Conservation (phyloP, 1,140 invertebrate species). For the Vanessa tameamea region DNA sequence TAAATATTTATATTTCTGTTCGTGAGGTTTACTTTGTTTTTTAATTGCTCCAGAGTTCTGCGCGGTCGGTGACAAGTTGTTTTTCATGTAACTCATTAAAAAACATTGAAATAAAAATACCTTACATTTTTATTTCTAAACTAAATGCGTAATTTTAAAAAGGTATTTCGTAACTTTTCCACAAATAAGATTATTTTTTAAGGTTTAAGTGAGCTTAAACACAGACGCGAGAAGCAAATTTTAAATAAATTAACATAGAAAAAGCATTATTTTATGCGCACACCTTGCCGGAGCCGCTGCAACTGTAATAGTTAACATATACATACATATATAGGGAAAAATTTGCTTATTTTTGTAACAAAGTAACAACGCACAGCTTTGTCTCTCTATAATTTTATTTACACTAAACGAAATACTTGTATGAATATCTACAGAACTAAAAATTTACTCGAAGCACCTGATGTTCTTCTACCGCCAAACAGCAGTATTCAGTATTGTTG, state of each 20-base stretch:
- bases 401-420: not conserved
- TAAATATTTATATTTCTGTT: constrained; percentile 6
- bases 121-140: not conserved
- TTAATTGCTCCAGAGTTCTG: constrained; percentile 3
- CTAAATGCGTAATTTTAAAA: not conserved
- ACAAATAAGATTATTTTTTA: not conserved
- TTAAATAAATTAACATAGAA: constrained; percentile 14
- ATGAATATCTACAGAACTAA: not conserved
- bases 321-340: not conserved
- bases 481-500: too few species aligned
- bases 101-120: not conserved
- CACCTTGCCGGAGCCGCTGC: not conserved
- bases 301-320: constrained; percentile 4
- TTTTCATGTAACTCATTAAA: constrained; percentile 1
- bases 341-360: not conserved
- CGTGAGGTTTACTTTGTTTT: constrained; percentile 6
- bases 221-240: not conserved
- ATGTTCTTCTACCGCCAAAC: too few species aligned
- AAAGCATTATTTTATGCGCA: constrained; percentile 1
- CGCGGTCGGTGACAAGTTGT: constrained; percentile 6
- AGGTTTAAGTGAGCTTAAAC: constrained; percentile 3
- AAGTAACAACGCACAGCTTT: not conserved
- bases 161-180: not conserved
- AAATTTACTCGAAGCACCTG: not conserved
- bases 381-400: not conserved